phyloP scores from a whole-genome alignment of 2,113 vertebrate species.

The Ceyx melanurus region DNA sequence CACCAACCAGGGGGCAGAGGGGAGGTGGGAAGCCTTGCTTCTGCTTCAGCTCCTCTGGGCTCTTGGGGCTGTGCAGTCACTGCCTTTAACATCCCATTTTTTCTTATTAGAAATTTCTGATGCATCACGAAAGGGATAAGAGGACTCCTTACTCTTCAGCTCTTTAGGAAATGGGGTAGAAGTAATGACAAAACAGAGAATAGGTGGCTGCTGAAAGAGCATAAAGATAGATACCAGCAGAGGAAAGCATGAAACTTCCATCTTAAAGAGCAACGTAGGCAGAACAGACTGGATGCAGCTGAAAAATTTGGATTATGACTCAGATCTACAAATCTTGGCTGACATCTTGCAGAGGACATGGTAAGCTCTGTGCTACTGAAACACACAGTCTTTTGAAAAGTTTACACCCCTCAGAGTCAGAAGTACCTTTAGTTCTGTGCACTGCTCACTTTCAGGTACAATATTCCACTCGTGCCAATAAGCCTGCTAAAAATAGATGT shows the following conservation, averaged over 20 bases:
- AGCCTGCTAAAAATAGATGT: neutral
- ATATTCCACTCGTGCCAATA: neutral
- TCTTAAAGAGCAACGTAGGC: neutral
- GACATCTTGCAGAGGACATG: neutral
- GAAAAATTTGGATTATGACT: constrained; percentile 12
- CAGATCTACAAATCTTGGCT: neutral
- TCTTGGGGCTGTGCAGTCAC: neutral
- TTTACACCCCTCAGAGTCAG: neutral
- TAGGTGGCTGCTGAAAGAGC: neutral
- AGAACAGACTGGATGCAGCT: constrained; percentile 14
- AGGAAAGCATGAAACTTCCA: neutral
- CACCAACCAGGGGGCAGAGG: rapidly evolving
- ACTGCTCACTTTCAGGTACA: neutral
- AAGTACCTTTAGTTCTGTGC: neutral
- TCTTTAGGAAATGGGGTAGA: neutral
- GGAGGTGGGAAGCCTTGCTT: neutral
- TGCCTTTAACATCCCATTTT: neutral
- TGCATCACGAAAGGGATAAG: neutral
- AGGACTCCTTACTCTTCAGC: neutral
- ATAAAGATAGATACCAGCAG: neutral
- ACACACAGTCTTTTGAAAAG: neutral
- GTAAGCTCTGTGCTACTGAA: neutral
- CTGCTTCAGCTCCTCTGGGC: neutral
- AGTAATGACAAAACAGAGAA: neutral
- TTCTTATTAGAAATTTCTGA: neutral